Evolutionary conservation across 2,888 invertebrate species (phyloP), one percentile per base, ranked within the genome.

Genomic region (Pomacea canaliculata): DNA sequence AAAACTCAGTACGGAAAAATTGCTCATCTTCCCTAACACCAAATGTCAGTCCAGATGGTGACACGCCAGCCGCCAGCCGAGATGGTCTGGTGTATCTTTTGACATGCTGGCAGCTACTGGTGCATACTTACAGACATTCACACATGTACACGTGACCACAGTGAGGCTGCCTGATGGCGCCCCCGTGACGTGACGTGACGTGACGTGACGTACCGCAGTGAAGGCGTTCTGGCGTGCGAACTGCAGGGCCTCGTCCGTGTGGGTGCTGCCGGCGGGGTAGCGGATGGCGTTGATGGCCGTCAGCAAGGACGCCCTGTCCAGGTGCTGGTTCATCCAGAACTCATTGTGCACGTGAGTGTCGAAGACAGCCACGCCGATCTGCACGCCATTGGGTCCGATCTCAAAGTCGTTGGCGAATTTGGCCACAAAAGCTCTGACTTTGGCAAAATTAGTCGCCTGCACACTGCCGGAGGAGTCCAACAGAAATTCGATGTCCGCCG

Each of bases 391-490:
- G 7, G 85, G 84, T 37, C 85, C 85, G 70, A 87, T 86, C 73
- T 83, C 81, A 74, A 87, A 86, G 9, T 80, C 78, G 60, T 84
- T 77, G 16, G 83, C 82, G 76, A 87, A 85, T 71, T 79, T 82
- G 18, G 82, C 78, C n/a, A 86, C 86, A 76, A 87, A 87, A 48
- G 83, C 80, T 65, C 83, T 77, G 72, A 85, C 83, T 71, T 85
- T 86, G 49, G 84, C 74, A 70, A 85, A 87, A 81, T 87, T 84
- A 27, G 79, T 2, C 0, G 71, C 49, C 0, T 84, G 83, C 12
- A 86, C 85, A 27, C 84, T 84, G n/a, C 86, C 85, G 0, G 86
- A 86, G 0, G 85, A 80, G 73, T 87, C 86, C 70, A 86, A 78
- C 51, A 86, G 77, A 73, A 86, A 86, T 18, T 84, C 84, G 60